Evolutionary conservation across 2,113 vertebrate species (phyloP).

Genomic region (Rhinopomastus cyanomelas): DNA sequence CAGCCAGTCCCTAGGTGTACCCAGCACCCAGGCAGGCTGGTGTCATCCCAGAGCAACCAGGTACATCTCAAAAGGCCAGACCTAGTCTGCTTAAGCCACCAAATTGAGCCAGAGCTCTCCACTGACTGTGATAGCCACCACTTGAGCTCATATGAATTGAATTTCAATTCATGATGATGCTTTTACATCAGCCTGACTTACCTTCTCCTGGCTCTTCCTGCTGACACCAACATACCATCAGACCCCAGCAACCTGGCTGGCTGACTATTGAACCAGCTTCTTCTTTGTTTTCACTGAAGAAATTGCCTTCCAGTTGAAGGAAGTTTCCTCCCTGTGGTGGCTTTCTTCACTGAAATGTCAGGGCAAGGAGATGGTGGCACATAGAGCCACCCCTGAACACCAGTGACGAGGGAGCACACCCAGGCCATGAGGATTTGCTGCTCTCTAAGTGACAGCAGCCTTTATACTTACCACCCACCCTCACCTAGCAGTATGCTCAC

Average conservation of each 20-base stretch:
- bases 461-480: neutral
- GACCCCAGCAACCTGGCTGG: neutral
- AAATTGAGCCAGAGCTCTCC: neutral
- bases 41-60: neutral
- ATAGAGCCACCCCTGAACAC: neutral
- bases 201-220: neutral
- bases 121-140: neutral
- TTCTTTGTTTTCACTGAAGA: neutral
- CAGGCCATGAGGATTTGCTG: accelerated
- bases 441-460: neutral
- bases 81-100: neutral
- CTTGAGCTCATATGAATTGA: neutral
- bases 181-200: neutral
- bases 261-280: neutral
- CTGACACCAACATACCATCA: neutral
- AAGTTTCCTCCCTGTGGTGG: neutral
- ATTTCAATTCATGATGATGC: slow-evolving; percentile 8
- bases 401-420: accelerated
- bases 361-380: neutral
- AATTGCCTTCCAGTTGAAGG: neutral
- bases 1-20: neutral
- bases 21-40: accelerated
- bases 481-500: accelerated
- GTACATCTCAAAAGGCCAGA: neutral
- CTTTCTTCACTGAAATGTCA: neutral